A percentile compares a stretch with the other conserved stretches of the same genome.
Conservation (phyloP, 2,113 vertebrate genomes). For the Andinoacara biseriatus region DNA sequence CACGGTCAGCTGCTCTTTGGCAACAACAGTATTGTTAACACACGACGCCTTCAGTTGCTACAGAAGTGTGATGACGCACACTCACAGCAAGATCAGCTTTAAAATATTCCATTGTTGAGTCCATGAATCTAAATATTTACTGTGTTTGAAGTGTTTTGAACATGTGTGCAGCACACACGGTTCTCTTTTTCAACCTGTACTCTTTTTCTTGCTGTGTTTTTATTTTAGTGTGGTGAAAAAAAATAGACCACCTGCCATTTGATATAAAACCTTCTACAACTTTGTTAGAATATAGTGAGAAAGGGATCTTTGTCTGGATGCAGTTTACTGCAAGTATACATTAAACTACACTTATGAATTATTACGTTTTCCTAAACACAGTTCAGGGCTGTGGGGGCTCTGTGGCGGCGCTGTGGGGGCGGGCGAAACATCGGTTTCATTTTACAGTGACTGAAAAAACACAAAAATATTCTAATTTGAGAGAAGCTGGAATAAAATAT, state of each 20-base stretch:
- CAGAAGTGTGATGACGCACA: accelerated
- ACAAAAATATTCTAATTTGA: no score
- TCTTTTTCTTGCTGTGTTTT: no score
- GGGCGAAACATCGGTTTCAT: neutral
- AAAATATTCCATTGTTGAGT: neutral
- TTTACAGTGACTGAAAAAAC: no score
- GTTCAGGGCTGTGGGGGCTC: neutral
- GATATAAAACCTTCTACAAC: no score
- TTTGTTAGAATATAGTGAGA: no score
- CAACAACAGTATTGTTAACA: neutral
- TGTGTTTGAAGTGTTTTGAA: neutral
- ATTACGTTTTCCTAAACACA: neutral
- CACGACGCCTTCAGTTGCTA: neutral
- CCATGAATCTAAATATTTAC: accelerated
- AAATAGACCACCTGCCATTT: no score
- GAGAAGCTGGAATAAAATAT: no score
- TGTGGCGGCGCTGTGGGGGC: no score
- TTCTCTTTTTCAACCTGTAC: accelerated
- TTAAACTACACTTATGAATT: neutral
- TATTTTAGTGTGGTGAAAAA: no score
- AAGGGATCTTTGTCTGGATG: no score
- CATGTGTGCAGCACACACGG: neutral
- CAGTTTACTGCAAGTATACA: accelerated
- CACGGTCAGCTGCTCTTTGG: neutral
- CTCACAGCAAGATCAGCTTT: neutral